Conservation (phyloP, 2,113 vertebrate species). For the Edolisoma coerulescens region DNA sequence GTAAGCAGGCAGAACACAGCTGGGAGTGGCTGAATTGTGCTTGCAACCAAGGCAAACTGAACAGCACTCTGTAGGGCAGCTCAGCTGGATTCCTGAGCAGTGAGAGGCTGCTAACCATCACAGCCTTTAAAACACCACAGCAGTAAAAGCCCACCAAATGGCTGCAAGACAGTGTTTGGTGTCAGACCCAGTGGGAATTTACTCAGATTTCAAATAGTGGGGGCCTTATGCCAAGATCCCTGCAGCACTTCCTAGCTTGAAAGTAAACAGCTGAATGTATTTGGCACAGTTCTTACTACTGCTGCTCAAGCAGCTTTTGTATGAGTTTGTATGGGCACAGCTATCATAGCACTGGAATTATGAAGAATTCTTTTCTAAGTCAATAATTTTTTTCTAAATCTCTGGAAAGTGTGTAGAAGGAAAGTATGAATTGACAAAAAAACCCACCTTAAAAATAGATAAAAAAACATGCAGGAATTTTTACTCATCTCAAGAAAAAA, state of each 20-base stretch:
- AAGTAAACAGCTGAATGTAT: slow-evolving; percentile 30
- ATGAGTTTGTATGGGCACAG: background rate
- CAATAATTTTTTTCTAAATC: background rate
- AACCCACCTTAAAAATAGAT: background rate
- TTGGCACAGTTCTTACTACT: slow-evolving; percentile 21
- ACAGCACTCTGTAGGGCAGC: background rate
- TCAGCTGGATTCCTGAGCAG: slow-evolving; percentile 24
- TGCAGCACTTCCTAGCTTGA: background rate
- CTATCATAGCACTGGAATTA: background rate
- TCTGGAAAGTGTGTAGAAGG: background rate
- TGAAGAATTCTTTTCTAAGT: background rate
- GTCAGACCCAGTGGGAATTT: slow-evolving; percentile 44
- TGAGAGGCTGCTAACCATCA: slow-evolving; percentile 13
- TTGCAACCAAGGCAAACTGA: background rate
- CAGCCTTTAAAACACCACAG: background rate
- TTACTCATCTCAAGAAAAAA: background rate
- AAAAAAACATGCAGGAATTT: background rate
- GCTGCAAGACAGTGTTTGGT: slow-evolving; percentile 34
- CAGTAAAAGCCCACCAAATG: slow-evolving; percentile 36
- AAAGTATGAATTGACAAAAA: background rate
- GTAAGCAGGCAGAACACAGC: slow-evolving; percentile 30
- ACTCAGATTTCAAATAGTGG: slow-evolving; percentile 29
- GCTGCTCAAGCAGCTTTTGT: background rate
- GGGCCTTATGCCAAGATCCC: slow-evolving; percentile 14
- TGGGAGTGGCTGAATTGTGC: slow-evolving; percentile 34